Conservation (phyloP, 2,888 invertebrate genomes). For the Hyalella azteca region DNA sequence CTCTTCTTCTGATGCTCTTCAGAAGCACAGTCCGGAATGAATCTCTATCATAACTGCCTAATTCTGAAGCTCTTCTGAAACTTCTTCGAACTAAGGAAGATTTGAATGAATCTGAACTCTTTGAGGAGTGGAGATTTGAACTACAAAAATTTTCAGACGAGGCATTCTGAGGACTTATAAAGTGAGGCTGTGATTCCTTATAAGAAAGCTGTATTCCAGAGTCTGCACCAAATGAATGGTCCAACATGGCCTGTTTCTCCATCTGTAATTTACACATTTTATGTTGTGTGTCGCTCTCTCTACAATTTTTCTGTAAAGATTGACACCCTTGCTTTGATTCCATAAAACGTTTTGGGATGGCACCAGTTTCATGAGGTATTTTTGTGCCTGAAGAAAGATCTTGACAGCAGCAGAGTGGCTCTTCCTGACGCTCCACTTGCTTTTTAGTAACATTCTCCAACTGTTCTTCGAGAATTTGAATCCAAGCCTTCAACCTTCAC, state of each 20-base stretch:
- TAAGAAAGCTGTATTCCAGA: conserved; percentile 3
- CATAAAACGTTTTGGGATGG: no score
- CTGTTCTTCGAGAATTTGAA: not conserved
- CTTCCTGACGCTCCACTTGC: no score
- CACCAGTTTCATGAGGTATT: no score
- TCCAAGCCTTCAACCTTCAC: not conserved
- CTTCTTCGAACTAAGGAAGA: not conserved
- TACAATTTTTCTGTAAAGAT: no score
- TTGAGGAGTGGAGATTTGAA: no score
- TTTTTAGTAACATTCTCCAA: not conserved
- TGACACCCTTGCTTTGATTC: no score
- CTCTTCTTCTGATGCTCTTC: not conserved
- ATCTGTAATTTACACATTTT: no score
- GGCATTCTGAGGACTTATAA: not conserved
- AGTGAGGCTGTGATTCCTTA: not conserved
- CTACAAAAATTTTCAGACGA: not conserved
- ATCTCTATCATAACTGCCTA: not conserved
- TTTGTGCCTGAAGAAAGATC: no score
- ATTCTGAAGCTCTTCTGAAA: not conserved
- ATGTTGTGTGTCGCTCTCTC: no score
- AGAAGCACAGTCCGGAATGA: not conserved
- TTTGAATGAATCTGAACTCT: not conserved
- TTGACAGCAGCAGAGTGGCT: not conserved
- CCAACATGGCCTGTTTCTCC: no score
- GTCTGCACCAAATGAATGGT: not conserved